Percentiles rank a stretch among this genome's conserved stretches.
These are phyloP conservation scores for Lithobates sylvaticus DNA, from an alignment of 2,797 vertebrate species.

Conservation along the genomic window DNA sequence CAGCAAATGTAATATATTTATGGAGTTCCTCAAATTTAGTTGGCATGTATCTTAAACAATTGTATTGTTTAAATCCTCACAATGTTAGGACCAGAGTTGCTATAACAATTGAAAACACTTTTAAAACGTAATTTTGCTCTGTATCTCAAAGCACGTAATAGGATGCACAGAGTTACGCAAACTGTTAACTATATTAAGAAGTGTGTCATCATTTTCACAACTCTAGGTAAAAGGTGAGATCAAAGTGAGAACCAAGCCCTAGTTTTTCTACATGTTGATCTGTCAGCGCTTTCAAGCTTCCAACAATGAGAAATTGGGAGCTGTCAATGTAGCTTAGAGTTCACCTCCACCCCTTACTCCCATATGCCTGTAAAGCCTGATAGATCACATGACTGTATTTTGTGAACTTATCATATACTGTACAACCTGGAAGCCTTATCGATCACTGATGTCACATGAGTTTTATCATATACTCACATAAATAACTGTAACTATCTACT, in stretches of 20 bases:
- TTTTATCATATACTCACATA: not conserved
- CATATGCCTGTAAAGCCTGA: not conserved
- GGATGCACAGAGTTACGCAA: not conserved
- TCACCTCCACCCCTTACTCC: constrained; percentile 5
- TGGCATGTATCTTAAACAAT: not conserved
- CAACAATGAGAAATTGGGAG: constrained; percentile 31
- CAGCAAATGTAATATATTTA: too few species aligned
- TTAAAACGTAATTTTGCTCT: too few species aligned
- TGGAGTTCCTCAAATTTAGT: too few species aligned
- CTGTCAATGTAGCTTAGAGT: constrained; percentile 13
- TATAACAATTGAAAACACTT: too few species aligned
- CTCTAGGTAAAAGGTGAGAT: constrained; percentile 38
- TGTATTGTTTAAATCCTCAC: not conserved
- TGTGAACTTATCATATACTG: not conserved
- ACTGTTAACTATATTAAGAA: constrained; percentile 1
- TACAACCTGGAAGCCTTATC: not conserved
- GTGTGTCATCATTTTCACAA: constrained; percentile 15
- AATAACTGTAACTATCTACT: not conserved
- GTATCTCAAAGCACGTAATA: not conserved
- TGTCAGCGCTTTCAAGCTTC: constrained; percentile 53
- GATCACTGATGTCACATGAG: not conserved
- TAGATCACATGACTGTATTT: not conserved
- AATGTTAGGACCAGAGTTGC: too few species aligned
- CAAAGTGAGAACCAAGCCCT: constrained; percentile 48
- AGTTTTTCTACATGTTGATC: constrained; percentile 26